These are phyloP conservation scores for Falco cherrug DNA, from an alignment of 2,797 vertebrate species.

Conservation along the genomic window DNA sequence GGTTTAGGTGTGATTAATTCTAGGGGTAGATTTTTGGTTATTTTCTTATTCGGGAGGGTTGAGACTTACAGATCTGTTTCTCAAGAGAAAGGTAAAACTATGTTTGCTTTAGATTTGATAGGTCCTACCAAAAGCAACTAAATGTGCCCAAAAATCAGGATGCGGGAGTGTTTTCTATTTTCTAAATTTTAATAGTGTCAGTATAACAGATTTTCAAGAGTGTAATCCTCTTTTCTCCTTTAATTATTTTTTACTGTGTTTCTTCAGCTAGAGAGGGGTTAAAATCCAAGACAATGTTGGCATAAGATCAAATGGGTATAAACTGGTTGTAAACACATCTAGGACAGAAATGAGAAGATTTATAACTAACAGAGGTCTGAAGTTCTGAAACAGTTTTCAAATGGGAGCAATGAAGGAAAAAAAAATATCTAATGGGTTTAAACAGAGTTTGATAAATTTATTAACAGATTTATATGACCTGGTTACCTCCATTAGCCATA, in stretches of 20 bases:
- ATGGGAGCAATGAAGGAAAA: neutral
- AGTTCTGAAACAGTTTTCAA: slow-evolving; percentile 11
- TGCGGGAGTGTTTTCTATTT: neutral
- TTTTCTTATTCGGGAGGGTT: neutral
- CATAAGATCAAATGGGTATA: slow-evolving; percentile 32
- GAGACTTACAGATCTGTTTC: neutral
- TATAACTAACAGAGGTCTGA: slow-evolving; percentile 7
- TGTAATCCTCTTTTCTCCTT: neutral
- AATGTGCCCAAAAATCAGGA: neutral
- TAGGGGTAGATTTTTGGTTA: neutral
- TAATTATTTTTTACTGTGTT: neutral
- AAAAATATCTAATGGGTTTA: neutral
- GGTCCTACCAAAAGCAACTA: neutral
- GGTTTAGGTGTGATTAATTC: neutral
- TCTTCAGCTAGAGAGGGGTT: neutral
- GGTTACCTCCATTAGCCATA: neutral
- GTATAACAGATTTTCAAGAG: neutral
- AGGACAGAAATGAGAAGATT: slow-evolving; percentile 28
- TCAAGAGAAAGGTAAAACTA: neutral
- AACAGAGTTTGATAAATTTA: neutral
- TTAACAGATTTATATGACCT: neutral
- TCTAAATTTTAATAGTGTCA: neutral
- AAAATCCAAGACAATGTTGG: slow-evolving; percentile 48
- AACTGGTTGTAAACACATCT: slow-evolving; percentile 20
- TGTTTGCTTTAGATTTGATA: neutral